Evolutionary conservation across 1,140 invertebrate species (phyloP), one percentile per base, ranked within the genome.

Genomic region (Battus philenor): DNA sequence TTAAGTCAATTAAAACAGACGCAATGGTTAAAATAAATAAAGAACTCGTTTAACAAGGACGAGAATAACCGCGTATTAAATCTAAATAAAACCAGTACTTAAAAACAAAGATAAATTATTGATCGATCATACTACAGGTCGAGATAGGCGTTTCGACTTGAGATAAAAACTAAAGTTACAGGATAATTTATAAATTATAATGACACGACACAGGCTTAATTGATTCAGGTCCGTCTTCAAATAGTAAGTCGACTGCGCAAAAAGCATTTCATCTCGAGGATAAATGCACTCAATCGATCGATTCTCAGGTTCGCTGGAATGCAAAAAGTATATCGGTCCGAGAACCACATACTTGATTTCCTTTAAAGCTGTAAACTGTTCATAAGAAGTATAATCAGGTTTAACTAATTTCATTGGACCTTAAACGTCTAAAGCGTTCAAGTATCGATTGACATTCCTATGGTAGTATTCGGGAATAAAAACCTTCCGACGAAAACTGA

Each of bases 381-480:
- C 11, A 22, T 13, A 26, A 39, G 22, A 36, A 36, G 20, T 24
- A 20, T 15, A 32, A n/a, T 24, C 32, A n/a, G n/a, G n/a, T n/a
- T n/a, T n/a, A n/a, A 30, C 30, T 55, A 51, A 59, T 54, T 59
- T 48, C 26, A 49, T 55, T 55, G 46, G 48, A 52, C 46, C 47
- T 54, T 12, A 56, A 44, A 55, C 15, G 31, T 24, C 30, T 27
- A 39, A 45, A 22, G 39, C 31, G 39, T 31, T 54, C 48, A 53
- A 45, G 56, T 49, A 50, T 29, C 50, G 45, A 48, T 60, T 47
- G 1, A 20, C 47, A 45, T 60, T 58, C 39, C 27, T n/a, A 45
- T 43, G 34, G 43, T 27, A 38, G n/a, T 46, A 44, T 43, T 38
- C 10, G 10, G 15, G 16, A 11, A 29, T 57, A 66, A 62, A 57